A percentile compares a stretch with the other conserved stretches of the same genome.
phyloP scores from a whole-genome alignment of 2,888 invertebrate species.

The Anorthoa munda region DNA sequence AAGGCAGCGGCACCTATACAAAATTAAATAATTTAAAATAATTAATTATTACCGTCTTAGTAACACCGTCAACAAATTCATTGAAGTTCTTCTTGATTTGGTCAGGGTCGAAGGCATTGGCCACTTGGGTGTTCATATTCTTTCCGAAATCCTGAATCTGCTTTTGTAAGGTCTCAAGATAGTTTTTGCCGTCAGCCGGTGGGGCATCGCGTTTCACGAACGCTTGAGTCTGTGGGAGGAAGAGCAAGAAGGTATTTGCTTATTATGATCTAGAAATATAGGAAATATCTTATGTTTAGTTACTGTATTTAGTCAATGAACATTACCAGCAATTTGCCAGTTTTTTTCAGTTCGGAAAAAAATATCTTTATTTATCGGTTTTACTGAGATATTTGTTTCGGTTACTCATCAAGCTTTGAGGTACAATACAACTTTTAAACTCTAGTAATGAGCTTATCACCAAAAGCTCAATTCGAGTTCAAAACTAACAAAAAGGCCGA shows the following conservation, averaged over 20 bases:
- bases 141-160: constrained; percentile 63
- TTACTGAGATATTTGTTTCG: too few relatives aligned
- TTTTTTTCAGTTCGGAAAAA: too few relatives aligned
- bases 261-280: neutral
- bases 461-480: neutral
- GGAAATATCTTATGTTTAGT: neutral
- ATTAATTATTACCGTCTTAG: constrained; percentile 69
- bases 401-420: too few relatives aligned
- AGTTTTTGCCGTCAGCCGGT: constrained; percentile 44
- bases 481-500: too few relatives aligned
- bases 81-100: constrained; percentile 71
- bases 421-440: too few relatives aligned
- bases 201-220: constrained; percentile 53
- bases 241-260: neutral
- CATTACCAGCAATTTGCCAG: too few relatives aligned
- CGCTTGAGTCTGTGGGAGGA: constrained; percentile 26
- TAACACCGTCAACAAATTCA: constrained; percentile 67
- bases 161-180: constrained; percentile 64
- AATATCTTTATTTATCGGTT: too few relatives aligned
- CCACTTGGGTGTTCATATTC: constrained; percentile 44
- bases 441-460: neutral
- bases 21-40: too few relatives aligned
- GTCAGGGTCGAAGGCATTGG: constrained; percentile 71
- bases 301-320: too few relatives aligned
- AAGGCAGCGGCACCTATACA: too few relatives aligned